Evolutionary conservation across 2,888 invertebrate genomes (phyloP), one percentile per base, ranked within the genome.

Genomic region (Amblyteles armatorius): DNA sequence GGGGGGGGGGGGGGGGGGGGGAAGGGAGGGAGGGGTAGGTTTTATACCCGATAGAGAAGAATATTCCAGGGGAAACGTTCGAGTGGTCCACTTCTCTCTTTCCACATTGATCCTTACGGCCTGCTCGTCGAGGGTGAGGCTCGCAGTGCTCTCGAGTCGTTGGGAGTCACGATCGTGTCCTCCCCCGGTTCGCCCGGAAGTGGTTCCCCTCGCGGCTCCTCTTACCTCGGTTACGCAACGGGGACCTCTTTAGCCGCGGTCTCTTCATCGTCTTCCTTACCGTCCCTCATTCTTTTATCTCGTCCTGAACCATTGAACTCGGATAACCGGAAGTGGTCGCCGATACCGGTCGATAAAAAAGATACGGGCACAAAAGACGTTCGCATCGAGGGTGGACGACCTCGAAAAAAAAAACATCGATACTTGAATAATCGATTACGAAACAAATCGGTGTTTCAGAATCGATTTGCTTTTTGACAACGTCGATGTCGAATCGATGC

Each of bases 121-220:
- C 36, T 50, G 50, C 60, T 48, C 63, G 50, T 67, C 26, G 50
- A 60, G 22, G 52, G 57, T 48, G 48, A 16, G 33, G 16, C 36
- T 36, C 67, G 78, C 68, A 55, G 68, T 48, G 82, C 44, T 36
- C 78, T 78, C 63, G 72, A 79, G 78, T 63, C 67, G 72, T 73
- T 84, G 26, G 69, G 50, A 84, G 78, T 81, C 81, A 84, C 84
- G 81, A 84, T 84, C 69, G 50, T 19, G 60, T 63, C 19, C 52
- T 52, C 11, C 22, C 36, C 13, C 69, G 67, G 72, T 69, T 81
- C 73, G 74, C 73, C 81, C 84, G 81, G 81, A 81, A 84, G 81
- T 78, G 68, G 81, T 60, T 44, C 57, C 79, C 36, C 60, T 76
- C 74, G 33, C 63, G 48, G 60, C 60, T 79, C 44, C 60, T 36